phyloP scores from a whole-genome alignment of 2,888 invertebrate species.

The Seira ritae region DNA sequence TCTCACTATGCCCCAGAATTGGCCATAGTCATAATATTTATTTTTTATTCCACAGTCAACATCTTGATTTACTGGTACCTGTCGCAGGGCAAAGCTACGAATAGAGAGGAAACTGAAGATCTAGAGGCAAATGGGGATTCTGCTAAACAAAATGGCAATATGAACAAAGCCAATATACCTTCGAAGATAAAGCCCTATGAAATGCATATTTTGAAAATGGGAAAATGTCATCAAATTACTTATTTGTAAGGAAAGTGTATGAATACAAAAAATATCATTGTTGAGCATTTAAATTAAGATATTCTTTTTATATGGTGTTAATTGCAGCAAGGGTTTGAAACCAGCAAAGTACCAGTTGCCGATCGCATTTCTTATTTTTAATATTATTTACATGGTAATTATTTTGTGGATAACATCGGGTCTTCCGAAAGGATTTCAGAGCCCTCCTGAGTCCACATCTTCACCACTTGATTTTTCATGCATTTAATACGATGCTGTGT shows the following conservation, averaged over 20 bases:
- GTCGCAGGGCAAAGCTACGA: neutral
- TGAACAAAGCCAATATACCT: neutral
- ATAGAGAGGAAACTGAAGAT: neutral
- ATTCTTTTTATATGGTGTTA: no score
- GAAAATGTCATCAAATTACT: neutral
- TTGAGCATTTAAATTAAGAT: no score
- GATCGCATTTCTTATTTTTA: neutral
- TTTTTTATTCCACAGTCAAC: neutral
- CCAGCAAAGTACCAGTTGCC: conserved; percentile 18
- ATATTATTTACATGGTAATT: conserved; percentile 13
- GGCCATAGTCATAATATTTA: no score
- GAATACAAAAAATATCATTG: neutral
- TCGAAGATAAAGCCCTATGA: neutral
- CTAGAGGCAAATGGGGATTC: neutral
- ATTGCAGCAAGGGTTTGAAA: conserved; percentile 14
- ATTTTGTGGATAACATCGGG: conserved; percentile 4
- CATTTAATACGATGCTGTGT: no score
- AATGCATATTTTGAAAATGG: conserved; percentile 24
- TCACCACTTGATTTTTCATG: neutral
- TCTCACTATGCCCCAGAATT: no score
- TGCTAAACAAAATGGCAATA: neutral
- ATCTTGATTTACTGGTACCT: conserved; percentile 19
- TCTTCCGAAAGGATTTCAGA: conserved; percentile 13
- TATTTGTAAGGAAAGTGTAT: conserved; percentile 23
- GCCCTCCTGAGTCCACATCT: no score